Evolutionary conservation across 2,888 invertebrate species (phyloP).

Genomic region (Caenorhabditis afra): DNA sequence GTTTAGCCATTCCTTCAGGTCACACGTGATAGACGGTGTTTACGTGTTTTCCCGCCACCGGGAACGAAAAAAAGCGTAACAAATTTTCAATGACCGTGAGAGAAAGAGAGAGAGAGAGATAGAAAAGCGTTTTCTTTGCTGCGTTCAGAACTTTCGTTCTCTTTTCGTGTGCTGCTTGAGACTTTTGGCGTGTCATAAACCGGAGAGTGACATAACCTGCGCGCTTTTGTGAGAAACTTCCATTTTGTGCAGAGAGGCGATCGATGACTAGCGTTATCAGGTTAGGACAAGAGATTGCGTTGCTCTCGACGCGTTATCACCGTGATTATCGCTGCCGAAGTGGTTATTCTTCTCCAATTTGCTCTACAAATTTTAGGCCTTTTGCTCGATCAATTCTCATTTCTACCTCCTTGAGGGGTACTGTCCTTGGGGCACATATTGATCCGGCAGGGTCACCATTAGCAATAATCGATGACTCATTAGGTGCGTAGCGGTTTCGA

Average conservation of each 20-base stretch:
- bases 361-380: constrained; percentile 27
- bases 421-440: neutral
- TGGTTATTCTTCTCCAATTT: constrained; percentile 29
- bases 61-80: no score
- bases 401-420: neutral
- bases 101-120: constrained; percentile 2
- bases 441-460: neutral
- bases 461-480: neutral
- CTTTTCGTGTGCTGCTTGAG: no score
- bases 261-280: constrained; percentile 52
- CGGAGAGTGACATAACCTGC: neutral
- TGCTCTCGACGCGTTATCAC: constrained; percentile 39
- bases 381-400: neutral
- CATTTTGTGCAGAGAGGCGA: constrained; percentile 15
- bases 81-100: no score
- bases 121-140: neutral
- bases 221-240: constrained; percentile 8
- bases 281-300: constrained; percentile 35
- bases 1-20: neutral
- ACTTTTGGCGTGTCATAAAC: neutral
- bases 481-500: no score
- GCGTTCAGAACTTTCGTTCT: no score
- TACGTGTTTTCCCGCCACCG: neutral
- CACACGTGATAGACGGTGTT: constrained; percentile 29
- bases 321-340: constrained; percentile 43